phyloP scores from a whole-genome alignment of 2,797 vertebrate genomes.

The Glyptemys insculpta region DNA sequence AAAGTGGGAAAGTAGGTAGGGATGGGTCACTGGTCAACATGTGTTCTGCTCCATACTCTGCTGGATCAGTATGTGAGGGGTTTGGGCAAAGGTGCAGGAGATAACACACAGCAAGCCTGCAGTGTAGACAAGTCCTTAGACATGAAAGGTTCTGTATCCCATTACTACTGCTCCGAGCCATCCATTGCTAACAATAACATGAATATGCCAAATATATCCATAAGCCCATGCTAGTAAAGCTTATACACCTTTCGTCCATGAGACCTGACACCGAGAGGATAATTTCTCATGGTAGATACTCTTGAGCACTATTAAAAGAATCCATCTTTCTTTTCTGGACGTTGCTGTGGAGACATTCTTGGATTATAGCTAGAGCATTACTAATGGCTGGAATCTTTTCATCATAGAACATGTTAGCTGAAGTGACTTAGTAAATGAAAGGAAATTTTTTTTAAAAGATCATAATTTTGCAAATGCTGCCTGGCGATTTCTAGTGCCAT shows the following conservation, averaged over 20 bases:
- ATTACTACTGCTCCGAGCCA: background rate
- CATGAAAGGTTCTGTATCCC: background rate
- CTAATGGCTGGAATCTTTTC: background rate
- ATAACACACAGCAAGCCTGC: background rate
- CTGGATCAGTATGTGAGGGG: too few species aligned
- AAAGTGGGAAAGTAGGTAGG: background rate
- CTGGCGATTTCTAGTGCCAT: background rate
- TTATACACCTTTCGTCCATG: background rate
- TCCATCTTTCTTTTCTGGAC: background rate
- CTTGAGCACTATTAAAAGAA: background rate
- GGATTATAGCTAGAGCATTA: background rate
- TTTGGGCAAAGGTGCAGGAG: background rate
- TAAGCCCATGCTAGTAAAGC: background rate
- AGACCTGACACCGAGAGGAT: background rate
- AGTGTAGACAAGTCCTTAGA: background rate
- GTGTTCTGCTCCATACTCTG: background rate
- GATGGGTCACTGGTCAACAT: background rate
- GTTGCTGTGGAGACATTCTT: background rate
- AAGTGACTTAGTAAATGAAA: background rate
- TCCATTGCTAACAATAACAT: background rate
- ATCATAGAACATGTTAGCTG: background rate
- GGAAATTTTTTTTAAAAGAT: background rate
- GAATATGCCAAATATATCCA: conserved; percentile 1
- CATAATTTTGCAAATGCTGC: background rate
- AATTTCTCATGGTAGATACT: background rate